Evolutionary conservation across 2,888 invertebrate species (phyloP), one percentile per base, ranked within the genome.

Genomic region (Unio delphinus): DNA sequence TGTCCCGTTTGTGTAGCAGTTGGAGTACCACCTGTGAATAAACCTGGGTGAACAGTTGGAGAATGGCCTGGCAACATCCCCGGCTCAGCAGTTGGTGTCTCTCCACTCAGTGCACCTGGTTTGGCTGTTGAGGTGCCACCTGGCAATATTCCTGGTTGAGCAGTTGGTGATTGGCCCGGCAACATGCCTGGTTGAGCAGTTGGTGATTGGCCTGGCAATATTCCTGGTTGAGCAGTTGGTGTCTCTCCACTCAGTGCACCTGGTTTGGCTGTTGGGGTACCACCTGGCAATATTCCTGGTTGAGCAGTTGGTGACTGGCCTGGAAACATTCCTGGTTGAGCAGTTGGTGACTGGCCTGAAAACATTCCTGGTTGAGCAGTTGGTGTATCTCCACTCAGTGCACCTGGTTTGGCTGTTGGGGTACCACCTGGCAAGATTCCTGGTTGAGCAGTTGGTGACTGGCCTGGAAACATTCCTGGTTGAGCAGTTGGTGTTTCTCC

Each of bases 201-300:
- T 69, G 75, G 72, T 65, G 72, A 23, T 23, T 23, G 23, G 4
- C 70, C 68, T 45, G 72, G 55, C 7, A 55, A 26, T n/a, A 68
- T 18, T 23, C 68, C 67, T 68, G 75, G 75, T 30, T 65, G 61
- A 55, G 75, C 75, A n/a, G 75, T 75, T 70, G 75, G 75, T 56
- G 70, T 54, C 17, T 70, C 23, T 23, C 23, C 23, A 23, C 23
- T 23, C 23, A 23, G 23, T 23, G 23, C 23, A 23, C 23, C 23
- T 23, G 23, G 23, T 23, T 23, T 23, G 23, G 23, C 23, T 23
- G 23, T 23, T 23, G 23, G 23, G 23, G 23, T 23, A 23, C 23
- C 23, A 23, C 23, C 23, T 23, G 23, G 23, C 23, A 23, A 23
- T 23, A 23, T 23, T 23, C 23, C 23, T 23, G 23, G 23, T 23